Evolutionary conservation across 2,797 vertebrate genomes (phyloP).

Genomic region (Periparus ater): DNA sequence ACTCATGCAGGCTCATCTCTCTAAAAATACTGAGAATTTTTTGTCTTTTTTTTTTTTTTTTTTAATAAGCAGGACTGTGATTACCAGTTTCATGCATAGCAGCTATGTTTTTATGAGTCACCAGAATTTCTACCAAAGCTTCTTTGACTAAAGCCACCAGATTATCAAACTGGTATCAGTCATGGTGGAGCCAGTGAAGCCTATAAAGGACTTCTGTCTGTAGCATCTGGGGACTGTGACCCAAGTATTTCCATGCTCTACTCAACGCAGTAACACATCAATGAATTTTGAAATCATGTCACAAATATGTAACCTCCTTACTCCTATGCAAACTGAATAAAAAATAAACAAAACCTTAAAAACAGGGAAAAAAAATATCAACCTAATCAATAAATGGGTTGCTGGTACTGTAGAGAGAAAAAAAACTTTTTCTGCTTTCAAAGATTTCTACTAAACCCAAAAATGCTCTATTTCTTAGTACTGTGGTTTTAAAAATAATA

Average conservation of each 20-base stretch:
- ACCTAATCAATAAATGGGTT: background rate
- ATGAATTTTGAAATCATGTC: background rate
- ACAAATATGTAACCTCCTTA: background rate
- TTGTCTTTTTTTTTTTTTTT: background rate
- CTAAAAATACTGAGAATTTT: background rate
- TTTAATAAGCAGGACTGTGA: background rate
- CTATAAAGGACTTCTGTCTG: background rate
- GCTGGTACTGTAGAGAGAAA: background rate
- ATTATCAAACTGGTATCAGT: background rate
- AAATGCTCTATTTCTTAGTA: background rate
- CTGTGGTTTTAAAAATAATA: background rate
- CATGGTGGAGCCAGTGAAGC: background rate
- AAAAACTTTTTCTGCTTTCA: background rate
- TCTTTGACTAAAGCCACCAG: background rate
- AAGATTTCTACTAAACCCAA: background rate
- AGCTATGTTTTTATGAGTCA: background rate
- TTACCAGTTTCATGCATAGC: background rate
- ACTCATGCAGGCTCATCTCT: background rate
- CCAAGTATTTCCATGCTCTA: background rate
- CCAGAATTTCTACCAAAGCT: background rate
- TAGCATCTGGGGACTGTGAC: background rate
- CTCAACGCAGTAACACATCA: background rate
- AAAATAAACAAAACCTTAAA: background rate
- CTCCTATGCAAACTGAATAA: background rate
- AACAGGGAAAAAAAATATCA: background rate